These are phyloP conservation scores for Aphidius colemani DNA, from an alignment of 2,888 invertebrate species.

Conservation along the genomic window DNA sequence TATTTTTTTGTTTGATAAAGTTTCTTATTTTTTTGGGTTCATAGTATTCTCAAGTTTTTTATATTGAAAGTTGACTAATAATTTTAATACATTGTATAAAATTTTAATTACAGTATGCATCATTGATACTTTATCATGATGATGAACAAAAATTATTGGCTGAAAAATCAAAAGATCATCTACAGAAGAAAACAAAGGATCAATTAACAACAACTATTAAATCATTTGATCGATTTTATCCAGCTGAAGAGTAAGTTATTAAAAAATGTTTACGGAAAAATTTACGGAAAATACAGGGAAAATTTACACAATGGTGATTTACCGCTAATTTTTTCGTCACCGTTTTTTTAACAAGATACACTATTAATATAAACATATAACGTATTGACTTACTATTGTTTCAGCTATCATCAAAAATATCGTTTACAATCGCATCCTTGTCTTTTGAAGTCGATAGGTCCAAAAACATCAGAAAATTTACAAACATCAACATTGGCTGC, in stretches of 20 bases:
- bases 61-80: no score
- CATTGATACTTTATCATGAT: constrained; percentile 86
- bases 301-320: no score
- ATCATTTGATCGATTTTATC: constrained; percentile 80
- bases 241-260: constrained; percentile 88
- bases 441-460: constrained; percentile 72
- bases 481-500: constrained; percentile 82
- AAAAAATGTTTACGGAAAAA: no score
- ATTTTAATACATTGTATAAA: no score
- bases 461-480: constrained; percentile 68
- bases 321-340: no score
- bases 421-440: constrained; percentile 82
- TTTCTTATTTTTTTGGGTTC: neutral
- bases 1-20: neutral
- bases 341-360: no score
- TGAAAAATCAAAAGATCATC: constrained; percentile 66
- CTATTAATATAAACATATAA: no score
- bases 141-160: constrained; percentile 82
- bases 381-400: constrained; percentile 34
- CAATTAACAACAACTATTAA: constrained; percentile 78
- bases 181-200: constrained; percentile 62
- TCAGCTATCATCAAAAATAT: constrained; percentile 95
- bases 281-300: no score
- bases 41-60: no score
- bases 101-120: constrained; percentile 75